Evolutionary conservation across 2,113 vertebrate genomes (phyloP), one percentile per base, ranked within the genome.

Genomic region (Phasianus colchicus): DNA sequence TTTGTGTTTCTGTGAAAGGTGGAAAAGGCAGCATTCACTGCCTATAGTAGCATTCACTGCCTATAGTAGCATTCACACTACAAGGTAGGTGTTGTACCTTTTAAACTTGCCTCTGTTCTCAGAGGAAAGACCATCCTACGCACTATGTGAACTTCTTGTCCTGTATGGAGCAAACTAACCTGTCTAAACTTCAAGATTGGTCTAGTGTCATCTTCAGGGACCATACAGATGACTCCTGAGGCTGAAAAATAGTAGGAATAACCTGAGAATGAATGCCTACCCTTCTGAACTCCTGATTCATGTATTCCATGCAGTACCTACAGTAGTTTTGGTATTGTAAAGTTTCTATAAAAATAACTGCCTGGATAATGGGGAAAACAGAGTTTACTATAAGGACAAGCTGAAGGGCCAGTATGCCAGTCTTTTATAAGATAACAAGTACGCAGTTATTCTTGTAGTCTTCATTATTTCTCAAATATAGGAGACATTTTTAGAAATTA

Each of bases 311-410:
- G 19, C 16, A 73, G 19, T 60, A 65, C 40, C 40, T 65, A 3
- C 7, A 42, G 12, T 19, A 76, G n/a, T 61, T 79, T 8, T 84
- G 29, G 2, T 30, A n/a, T 29, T 54, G 16, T 61, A 32, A 77
- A 76, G 50, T 57, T 38, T 76, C 61, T 32, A 48, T 6, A 36
- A 17, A 18, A 1, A 73, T 34, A 86, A 57, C 34, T 91, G 10
- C 7, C 12, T 54, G 19, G 13, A 17, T 83, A 50, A 61, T 5
- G 18, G 9, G 2, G 4, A 4, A 3, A 0, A 1, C 12, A 25
- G 34, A 6, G 2, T 65, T 74, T 75, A 34, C 29, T 63, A 2
- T 16, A 71, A 58, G 9, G 5, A 2, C 6, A 63, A 54, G 14
- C 0, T 61, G 61, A 74, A 82, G 32, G 13, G 75, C 34, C 8